Evolutionary conservation across 2,113 vertebrate genomes (phyloP), one percentile per base, ranked within the genome.

Genomic region (Physeter macrocephalus): DNA sequence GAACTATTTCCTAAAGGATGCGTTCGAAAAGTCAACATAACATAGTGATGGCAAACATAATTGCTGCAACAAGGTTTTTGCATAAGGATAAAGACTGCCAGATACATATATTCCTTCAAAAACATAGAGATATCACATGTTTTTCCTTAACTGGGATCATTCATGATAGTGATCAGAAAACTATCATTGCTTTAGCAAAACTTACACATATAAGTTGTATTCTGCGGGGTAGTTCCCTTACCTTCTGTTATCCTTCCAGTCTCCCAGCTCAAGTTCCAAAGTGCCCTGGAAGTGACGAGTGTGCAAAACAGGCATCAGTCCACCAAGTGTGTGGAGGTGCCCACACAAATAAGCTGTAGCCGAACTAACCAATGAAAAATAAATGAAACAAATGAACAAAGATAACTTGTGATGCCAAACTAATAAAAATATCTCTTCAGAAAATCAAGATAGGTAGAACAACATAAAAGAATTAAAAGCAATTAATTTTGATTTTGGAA

Each of bases 221-320:
- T 92, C 61, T 88, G 12, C 41, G 34, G 62, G 46, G 20, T 57
- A 57, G n/a, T 89, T 96, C 92, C 77, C 96, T 98, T 96, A 99
- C 99, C 98, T 99, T 97, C 99, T 99, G 10, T 99, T 99, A 85
- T 99, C 98, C 99, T 99, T 99, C 99, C 99, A 99, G 98, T 99
- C 99, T 69, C 99, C 99, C 85, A 99, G 5, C 98, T 99, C 99
- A 46, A 99, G 98, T 98, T 99, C 99, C 98, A 99, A 98, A 66
- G 99, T 99, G 74, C 99, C 99, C 0, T 99, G 98, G 46, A 75
- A 97, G 94, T 99, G 99, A 39, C 99, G 99, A 97, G 99, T 99
- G 96, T 99, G 99, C 80, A 99, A 98, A 83, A 98, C 98, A 52
- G 99, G 99, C 99, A 99, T 99, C 88, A 99, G 96, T 87, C 99